These are phyloP conservation scores for Brachionus asplanchnoidis DNA, from an alignment of 1,140 invertebrate genomes.

Conservation along the genomic window DNA sequence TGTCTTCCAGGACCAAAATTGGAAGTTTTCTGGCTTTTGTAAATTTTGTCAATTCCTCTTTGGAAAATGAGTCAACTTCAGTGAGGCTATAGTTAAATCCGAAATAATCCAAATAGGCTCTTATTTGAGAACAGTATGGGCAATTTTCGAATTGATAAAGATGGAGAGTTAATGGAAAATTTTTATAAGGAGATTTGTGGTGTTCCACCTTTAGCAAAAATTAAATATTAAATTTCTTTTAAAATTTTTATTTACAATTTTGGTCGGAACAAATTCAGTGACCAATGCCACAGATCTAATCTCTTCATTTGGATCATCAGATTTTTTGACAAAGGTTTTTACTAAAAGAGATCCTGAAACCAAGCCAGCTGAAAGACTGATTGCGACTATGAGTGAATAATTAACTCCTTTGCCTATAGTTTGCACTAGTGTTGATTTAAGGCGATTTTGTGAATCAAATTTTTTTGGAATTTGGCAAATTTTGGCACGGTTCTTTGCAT, in stretches of 20 bases:
- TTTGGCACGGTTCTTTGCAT: background rate
- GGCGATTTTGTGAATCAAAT: background rate
- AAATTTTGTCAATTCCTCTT: conserved; percentile 80
- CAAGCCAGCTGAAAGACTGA: background rate
- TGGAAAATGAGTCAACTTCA: conserved; percentile 88
- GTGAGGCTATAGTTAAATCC: conserved; percentile 90
- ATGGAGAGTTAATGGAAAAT: conserved; percentile 20
- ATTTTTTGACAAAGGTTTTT: background rate
- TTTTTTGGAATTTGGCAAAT: background rate
- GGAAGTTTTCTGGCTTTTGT: conserved; percentile 91
- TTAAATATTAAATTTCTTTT: background rate
- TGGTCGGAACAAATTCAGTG: background rate
- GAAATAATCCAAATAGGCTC: conserved; percentile 84
- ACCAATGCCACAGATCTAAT: background rate
- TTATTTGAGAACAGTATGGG: conserved; percentile 89
- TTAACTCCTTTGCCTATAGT: background rate
- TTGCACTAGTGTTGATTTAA: background rate
- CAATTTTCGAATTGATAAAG: conserved; percentile 40
- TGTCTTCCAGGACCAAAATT: conserved; percentile 57
- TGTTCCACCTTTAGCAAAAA: background rate
- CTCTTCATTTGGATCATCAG: conserved; percentile 2
- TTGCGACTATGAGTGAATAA: background rate
- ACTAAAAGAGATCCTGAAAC: background rate
- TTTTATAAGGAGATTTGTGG: background rate
- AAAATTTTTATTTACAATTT: background rate